Evolutionary conservation across 1,140 invertebrate genomes (phyloP).

Genomic region (Globodera ellingtonae): DNA sequence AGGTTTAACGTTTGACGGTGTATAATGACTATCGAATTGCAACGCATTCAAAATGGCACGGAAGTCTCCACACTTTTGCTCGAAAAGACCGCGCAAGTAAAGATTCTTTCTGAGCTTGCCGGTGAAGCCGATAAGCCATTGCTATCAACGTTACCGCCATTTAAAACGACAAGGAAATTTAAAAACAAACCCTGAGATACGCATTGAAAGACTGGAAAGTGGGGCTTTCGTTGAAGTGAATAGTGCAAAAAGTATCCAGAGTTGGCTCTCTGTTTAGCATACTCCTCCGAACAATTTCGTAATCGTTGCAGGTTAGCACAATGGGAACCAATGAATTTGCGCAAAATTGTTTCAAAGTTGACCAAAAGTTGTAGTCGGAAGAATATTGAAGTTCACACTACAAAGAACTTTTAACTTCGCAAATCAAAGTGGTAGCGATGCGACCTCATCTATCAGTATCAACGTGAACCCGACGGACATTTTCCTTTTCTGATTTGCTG

Average conservation of each 20-base stretch:
- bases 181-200: conserved; percentile 17
- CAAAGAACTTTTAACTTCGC: background rate
- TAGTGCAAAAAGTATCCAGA: background rate
- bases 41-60: conserved; percentile 27
- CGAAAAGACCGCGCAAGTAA: background rate
- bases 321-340: conserved; percentile 12
- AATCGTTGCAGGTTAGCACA: conserved; percentile 28
- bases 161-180: background rate
- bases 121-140: conserved; percentile 23
- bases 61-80: background rate
- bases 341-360: conserved; percentile 18
- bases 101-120: background rate
- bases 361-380: conserved; percentile 18
- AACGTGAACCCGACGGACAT: conserved; percentile 12
- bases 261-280: background rate
- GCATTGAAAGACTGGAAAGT: background rate
- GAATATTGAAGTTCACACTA: conserved; percentile 23
- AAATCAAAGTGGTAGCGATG: background rate
- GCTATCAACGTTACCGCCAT: background rate
- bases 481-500: background rate
- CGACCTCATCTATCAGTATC: conserved; percentile 24
- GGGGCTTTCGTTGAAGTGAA: background rate
- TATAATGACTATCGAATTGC: conserved; percentile 4
- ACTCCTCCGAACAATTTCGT: conserved; percentile 3
- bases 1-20: background rate